phyloP scores from a whole-genome alignment of 2,113 vertebrate species.

The Oncorhynchus kisutch region DNA sequence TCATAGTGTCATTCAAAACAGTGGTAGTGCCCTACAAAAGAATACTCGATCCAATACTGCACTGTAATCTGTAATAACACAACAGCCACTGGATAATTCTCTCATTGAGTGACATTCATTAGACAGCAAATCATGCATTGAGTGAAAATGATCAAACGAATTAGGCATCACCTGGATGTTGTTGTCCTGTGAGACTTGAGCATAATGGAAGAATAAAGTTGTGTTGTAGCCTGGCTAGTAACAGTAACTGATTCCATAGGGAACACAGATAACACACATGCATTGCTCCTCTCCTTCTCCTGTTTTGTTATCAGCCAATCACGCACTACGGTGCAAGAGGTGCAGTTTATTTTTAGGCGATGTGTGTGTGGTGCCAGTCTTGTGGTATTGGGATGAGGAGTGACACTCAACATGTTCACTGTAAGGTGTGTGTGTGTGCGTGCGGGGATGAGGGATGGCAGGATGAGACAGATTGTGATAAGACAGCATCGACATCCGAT shows the following conservation, averaged over 20 bases:
- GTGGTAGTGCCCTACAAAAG: too few species aligned
- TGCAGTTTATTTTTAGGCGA: background rate
- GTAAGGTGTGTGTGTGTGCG: background rate
- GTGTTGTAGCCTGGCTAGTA: background rate
- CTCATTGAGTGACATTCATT: background rate
- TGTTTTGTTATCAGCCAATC: too few species aligned
- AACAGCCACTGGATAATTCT: background rate
- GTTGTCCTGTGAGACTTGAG: background rate
- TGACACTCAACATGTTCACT: background rate
- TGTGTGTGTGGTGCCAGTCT: background rate
- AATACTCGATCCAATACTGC: too few species aligned
- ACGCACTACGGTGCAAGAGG: background rate
- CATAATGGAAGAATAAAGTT: background rate
- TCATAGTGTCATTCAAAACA: too few species aligned
- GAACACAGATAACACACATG: background rate
- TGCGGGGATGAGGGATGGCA: conserved; percentile 16
- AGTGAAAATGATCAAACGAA: background rate
- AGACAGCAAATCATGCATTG: background rate
- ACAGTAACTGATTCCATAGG: background rate
- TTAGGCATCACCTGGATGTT: background rate
- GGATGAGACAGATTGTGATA: conserved; percentile 42
- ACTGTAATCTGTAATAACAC: background rate
- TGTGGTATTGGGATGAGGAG: background rate
- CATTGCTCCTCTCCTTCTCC: too few species aligned
- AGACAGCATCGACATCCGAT: conserved; percentile 50